Conservation (phyloP, 2,797 vertebrate species). For the Macrochelys suwanniensis region DNA sequence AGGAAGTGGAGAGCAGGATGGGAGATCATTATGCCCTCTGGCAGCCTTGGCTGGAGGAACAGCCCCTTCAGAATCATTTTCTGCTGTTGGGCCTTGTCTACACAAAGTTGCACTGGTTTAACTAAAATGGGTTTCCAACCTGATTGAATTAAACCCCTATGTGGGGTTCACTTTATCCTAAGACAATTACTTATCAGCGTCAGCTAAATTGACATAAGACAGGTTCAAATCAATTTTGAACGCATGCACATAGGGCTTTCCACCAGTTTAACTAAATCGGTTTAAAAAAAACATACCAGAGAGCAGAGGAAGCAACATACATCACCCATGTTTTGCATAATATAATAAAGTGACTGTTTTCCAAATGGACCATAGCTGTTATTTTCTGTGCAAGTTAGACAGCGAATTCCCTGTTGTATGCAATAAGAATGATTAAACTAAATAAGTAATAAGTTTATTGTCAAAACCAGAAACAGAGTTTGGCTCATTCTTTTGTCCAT, state of each 20-base stretch:
- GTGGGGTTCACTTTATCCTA: neutral
- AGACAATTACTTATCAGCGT: neutral
- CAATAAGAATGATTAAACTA: neutral
- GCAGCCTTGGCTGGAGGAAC: neutral
- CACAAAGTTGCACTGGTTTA: neutral
- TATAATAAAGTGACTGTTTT: neutral
- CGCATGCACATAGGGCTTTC: neutral
- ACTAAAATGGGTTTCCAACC: neutral
- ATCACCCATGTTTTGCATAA: neutral
- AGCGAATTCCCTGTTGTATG: neutral
- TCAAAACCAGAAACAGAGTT: neutral
- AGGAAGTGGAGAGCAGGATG: neutral
- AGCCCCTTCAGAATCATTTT: neutral
- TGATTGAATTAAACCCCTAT: neutral
- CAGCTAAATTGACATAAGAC: neutral
- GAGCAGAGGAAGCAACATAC: neutral
- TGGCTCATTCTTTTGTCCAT: neutral
- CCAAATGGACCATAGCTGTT: neutral
- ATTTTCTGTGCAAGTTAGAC: neutral
- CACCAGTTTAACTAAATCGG: neutral
- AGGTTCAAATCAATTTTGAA: neutral
- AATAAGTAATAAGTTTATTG: accelerated
- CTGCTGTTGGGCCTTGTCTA: neutral
- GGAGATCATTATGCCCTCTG: neutral
- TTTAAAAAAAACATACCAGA: neutral